Conservation (phyloP, 1,140 invertebrate genomes). For the Orussus abietinus region DNA sequence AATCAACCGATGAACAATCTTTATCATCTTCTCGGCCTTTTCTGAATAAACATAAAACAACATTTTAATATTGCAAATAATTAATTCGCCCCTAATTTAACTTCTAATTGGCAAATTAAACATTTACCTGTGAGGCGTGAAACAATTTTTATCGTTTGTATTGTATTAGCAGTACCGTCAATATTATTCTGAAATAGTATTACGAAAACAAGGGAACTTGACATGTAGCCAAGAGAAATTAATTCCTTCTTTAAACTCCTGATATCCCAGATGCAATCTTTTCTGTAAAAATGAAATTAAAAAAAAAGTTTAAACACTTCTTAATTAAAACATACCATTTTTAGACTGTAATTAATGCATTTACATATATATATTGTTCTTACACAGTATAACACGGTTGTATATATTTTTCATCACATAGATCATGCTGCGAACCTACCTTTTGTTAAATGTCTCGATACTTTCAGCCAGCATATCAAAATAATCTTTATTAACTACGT, state of each 20-base stretch:
- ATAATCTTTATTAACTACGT: too few relatives aligned
- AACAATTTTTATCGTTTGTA: constrained; percentile 24
- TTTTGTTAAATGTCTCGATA: constrained; percentile 16
- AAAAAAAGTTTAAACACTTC: too few relatives aligned
- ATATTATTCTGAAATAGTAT: constrained; percentile 12
- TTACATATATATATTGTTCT: too few relatives aligned
- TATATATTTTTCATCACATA: too few relatives aligned
- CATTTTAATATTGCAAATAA: neutral
- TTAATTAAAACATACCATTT: too few relatives aligned
- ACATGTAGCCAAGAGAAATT: constrained; percentile 29
- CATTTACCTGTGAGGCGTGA: constrained; percentile 29
- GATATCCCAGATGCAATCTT: constrained; percentile 33
- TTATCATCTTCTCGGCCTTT: constrained; percentile 11
- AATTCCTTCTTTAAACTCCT: constrained; percentile 19
- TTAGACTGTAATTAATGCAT: too few relatives aligned
- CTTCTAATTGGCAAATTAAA: too few relatives aligned
- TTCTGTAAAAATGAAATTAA: constrained; percentile 26
- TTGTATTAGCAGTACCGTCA: neutral
- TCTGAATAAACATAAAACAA: neutral
- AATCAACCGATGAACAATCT: constrained; percentile 30
- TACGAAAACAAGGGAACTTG: constrained; percentile 28
- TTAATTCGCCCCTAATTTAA: too few relatives aligned
- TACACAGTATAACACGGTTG: too few relatives aligned
- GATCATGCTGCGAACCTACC: constrained; percentile 15
- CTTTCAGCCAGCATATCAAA: constrained; percentile 19